Conservation (phyloP, 2,888 invertebrate species). For the Oscheius sp. region DNA sequence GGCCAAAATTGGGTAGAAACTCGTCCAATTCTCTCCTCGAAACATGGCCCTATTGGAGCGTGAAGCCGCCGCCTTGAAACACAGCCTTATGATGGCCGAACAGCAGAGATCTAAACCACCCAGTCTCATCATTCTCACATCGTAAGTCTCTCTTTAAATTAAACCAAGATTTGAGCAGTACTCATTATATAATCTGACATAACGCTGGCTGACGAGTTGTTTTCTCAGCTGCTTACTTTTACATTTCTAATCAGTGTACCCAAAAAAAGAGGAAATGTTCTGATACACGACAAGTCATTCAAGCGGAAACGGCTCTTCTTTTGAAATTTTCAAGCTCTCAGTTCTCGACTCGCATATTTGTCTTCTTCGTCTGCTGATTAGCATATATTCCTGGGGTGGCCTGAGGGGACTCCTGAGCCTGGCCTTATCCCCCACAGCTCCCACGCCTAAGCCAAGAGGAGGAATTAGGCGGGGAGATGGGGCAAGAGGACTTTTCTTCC, state of each 20-base stretch:
- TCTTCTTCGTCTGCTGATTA: slow-evolving; percentile 3
- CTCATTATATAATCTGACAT: too few relatives aligned
- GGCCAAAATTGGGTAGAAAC: slow-evolving; percentile 12
- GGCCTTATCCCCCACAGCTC: slow-evolving; percentile 29
- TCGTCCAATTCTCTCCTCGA: background rate
- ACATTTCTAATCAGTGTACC: too few relatives aligned
- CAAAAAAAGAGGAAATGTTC: too few relatives aligned
- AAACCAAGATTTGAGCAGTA: too few relatives aligned
- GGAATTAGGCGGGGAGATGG: slow-evolving; percentile 3
- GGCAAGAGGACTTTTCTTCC: background rate
- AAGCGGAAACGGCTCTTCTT: background rate
- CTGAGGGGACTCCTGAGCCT: background rate
- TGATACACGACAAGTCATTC: background rate
- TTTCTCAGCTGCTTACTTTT: too few relatives aligned
- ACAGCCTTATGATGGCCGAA: slow-evolving; percentile 21
- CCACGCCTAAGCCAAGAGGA: slow-evolving; percentile 27
- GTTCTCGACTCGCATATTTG: background rate
- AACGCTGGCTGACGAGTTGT: too few relatives aligned
- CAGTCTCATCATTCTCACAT: slow-evolving; percentile 15
- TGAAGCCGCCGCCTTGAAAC: slow-evolving; percentile 20
- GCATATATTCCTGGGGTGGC: slow-evolving; percentile 22
- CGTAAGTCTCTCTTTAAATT: background rate
- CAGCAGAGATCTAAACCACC: slow-evolving; percentile 6
- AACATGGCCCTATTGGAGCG: slow-evolving; percentile 20
- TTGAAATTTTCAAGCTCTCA: background rate